These are phyloP conservation scores for Desmophyllum pertusum DNA, from an alignment of 92 coral and sea anemone species.

Conservation along the genomic window DNA sequence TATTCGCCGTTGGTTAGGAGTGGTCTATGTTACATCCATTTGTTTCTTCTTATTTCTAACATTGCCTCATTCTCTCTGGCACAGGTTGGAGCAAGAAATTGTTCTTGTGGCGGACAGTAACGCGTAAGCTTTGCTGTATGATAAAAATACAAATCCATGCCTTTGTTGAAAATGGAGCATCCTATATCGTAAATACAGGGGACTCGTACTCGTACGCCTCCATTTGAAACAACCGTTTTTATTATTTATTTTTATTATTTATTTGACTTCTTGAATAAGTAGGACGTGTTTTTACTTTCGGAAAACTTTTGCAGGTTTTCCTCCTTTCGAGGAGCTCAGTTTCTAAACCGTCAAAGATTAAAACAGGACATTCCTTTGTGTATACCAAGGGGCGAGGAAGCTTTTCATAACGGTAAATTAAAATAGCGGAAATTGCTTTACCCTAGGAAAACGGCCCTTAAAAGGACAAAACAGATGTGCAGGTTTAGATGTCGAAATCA, in stretches of 20 bases:
- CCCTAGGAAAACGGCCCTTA: background rate
- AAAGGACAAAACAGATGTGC: background rate
- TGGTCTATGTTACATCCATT: constrained; percentile 25
- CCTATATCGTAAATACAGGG: background rate
- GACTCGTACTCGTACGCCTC: background rate
- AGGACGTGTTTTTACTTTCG: background rate
- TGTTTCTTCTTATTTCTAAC: constrained; percentile 36
- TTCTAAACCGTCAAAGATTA: background rate
- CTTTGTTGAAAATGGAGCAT: no score
- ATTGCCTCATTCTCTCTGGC: constrained; percentile 48
- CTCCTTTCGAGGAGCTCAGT: no score
- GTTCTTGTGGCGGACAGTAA: constrained; percentile 9
- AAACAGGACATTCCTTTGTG: background rate
- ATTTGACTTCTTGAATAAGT: background rate
- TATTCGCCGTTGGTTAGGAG: background rate
- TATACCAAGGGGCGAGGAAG: background rate
- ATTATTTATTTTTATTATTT: background rate
- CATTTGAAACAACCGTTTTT: background rate
- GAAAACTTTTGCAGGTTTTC: background rate
- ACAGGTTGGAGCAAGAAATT: constrained; percentile 9
- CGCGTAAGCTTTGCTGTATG: constrained; percentile 11
- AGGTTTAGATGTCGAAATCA: background rate
- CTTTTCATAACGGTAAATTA: background rate
- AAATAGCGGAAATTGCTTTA: background rate
- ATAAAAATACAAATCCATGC: background rate